Base-by-base conservation (phyloP, 2,797 vertebrate species). In the Typhlichthys eigenmanni region DNA sequence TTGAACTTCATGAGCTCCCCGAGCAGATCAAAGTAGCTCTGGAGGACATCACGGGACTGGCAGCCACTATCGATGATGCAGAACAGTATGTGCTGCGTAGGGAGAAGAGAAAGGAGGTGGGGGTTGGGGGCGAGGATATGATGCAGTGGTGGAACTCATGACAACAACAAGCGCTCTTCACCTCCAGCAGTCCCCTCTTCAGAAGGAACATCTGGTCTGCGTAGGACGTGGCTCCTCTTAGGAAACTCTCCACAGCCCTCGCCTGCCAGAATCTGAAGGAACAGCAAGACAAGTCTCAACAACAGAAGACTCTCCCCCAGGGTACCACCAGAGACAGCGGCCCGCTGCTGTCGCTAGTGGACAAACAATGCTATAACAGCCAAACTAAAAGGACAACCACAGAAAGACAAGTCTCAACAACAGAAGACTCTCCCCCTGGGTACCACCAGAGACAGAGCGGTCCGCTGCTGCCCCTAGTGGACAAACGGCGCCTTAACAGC, bases 1-100 rank as follows among this genome's bases (percentile, higher is more conserved):
- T 99, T 99, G 87, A 99, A 99, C 87, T 99, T 99, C 97, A 99
- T 99, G 71, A 99, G 93, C 67, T 99, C 98, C 60, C 98, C 98
- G 43, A 99, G 92, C 58, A 99, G 93, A 83, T 99, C 98, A 67
- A 99, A 99, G 86, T 99, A 99, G 88, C 97, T 99, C 92, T 99
- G 98, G 7, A 99, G 93, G 70, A 99, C 95, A 48, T 99, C 98
- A 73, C 96, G 91, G 1, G 97, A 99, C 38, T 96, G 98, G 83
- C 96, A 99, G 73, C 98, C 97, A 0, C 97, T 99, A 78, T 99
- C 97, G 60, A 99, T 97, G 76, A 99, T 98, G 93, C 97, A 99
- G 91, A 96, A 98, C 29, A 99, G 90, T 85, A 99, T 99, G 91
- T 99, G 97, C 97, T 99, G 93, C 54, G 7, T 59, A 52, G 49